phyloP scores from a whole-genome alignment of 64 coral and sea anemone species.

The Dendronephthya gigantea region DNA sequence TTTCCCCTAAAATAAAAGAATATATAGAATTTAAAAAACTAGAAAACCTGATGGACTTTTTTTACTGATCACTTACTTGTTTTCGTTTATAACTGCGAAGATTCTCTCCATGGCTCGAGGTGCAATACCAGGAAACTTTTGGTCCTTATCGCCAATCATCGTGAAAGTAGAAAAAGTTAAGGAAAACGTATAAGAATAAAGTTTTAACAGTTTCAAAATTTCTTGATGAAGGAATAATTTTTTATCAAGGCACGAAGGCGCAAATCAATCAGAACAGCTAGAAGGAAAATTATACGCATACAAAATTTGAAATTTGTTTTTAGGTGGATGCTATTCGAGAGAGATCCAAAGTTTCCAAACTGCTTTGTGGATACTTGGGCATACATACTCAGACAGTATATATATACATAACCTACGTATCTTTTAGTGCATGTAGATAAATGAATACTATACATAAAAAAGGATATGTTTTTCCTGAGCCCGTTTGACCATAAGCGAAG shows the following conservation, averaged over 20 bases:
- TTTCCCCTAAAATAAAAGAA: conserved; percentile 43
- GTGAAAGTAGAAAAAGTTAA: conserved; percentile 60
- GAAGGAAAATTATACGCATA: no score
- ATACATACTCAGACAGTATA: no score
- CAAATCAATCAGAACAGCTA: no score
- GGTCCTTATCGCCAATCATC: conserved; percentile 92
- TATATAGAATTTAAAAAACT: background rate
- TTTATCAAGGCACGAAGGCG: no score
- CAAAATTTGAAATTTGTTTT: no score
- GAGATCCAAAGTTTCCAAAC: no score
- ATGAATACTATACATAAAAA: background rate
- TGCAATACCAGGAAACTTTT: conserved; percentile 84
- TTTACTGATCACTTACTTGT: conserved; percentile 49
- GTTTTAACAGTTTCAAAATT: no score
- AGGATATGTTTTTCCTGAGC: conserved; percentile 95
- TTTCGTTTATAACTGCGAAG: conserved; percentile 55
- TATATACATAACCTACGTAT: no score
- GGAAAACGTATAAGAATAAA: background rate
- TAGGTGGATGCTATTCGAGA: no score
- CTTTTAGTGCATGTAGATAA: no score
- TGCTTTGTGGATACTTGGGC: no score
- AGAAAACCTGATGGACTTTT: background rate
- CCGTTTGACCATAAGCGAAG: conserved; percentile 95
- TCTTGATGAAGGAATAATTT: no score
- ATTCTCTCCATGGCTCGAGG: conserved; percentile 87